A percentile compares a stretch with the other conserved stretches of the same genome.
These are phyloP conservation scores for Lagorchestes hirsutus DNA, from an alignment of 2,797 vertebrate genomes.

Conservation along the genomic window DNA sequence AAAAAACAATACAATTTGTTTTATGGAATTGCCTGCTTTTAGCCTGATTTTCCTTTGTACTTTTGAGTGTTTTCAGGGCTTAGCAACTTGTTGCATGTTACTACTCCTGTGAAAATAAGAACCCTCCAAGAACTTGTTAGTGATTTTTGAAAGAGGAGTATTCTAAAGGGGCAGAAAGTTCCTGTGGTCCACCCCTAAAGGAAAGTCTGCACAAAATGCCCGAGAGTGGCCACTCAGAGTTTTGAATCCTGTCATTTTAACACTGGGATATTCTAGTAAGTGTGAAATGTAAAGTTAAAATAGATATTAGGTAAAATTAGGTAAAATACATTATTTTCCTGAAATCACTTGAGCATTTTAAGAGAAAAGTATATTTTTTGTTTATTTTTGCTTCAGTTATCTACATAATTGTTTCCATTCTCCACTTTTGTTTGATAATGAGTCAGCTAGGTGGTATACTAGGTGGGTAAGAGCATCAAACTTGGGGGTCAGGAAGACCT, in stretches of 20 bases:
- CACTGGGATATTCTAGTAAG: not conserved
- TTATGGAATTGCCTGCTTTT: not conserved
- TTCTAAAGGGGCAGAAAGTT: not conserved
- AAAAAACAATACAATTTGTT: not conserved
- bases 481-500: not conserved
- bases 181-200: not conserved
- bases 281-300: slow-evolving; percentile 11
- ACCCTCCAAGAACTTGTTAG: not conserved
- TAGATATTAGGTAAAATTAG: slow-evolving; percentile 4
- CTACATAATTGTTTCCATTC: not conserved
- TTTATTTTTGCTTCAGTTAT: slow-evolving; percentile 34
- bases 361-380: slow-evolving; percentile 5
- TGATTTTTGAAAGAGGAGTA: not conserved
- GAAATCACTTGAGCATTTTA: slow-evolving; percentile 21
- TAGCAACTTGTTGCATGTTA: not conserved
- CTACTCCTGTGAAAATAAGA: not conserved
- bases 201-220: slow-evolving; percentile 8
- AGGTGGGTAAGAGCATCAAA: not conserved
- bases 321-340: slow-evolving; percentile 49
- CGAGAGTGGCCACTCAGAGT: not conserved
- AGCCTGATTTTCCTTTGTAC: not conserved
- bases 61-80: not conserved
- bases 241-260: slow-evolving; percentile 28
- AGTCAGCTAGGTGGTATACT: not conserved
- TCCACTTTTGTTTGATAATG: slow-evolving; percentile 11